Conservation (phyloP, 2,888 invertebrate species). For the Tillus elongatus region DNA sequence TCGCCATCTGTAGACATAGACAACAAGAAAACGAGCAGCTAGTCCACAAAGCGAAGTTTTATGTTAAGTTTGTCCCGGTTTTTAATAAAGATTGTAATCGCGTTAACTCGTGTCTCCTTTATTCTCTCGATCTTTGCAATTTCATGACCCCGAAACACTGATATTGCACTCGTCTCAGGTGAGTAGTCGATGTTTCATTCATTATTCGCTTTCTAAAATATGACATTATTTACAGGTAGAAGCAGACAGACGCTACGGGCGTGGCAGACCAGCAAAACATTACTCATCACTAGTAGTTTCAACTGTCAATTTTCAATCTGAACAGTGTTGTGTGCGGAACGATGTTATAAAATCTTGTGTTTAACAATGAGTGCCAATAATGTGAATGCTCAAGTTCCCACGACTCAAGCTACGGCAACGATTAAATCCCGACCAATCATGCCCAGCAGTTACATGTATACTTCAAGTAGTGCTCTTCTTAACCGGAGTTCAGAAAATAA, state of each 20-base stretch:
- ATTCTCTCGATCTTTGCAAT: no score
- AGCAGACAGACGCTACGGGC: slow-evolving; percentile 38
- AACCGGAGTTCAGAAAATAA: slow-evolving; percentile 48
- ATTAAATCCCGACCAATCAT: slow-evolving; percentile 42
- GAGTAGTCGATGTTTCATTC: no score
- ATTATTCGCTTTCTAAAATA: no score
- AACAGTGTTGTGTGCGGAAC: slow-evolving; percentile 14
- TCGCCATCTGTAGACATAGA: no score
- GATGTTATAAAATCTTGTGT: slow-evolving; percentile 9
- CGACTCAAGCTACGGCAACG: slow-evolving; percentile 40
- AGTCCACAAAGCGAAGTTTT: no score
- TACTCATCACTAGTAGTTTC: slow-evolving; percentile 32
- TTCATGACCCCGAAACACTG: no score
- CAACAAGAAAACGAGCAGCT: no score
- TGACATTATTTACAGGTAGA: no score
- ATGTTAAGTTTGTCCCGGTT: no score
- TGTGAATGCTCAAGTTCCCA: slow-evolving; percentile 36
- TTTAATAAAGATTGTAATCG: no score
- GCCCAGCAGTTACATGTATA: slow-evolving; percentile 56
- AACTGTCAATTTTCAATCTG: slow-evolving; percentile 10
- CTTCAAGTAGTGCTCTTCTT: slow-evolving; percentile 52
- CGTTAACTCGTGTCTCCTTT: no score
- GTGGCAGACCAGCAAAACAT: slow-evolving; percentile 40
- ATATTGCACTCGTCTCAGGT: no score
- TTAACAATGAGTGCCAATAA: slow-evolving; percentile 40